Evolutionary conservation across 1,140 invertebrate genomes (phyloP), one percentile per base, ranked within the genome.

Genomic region (Elymnias hypermnestra): DNA sequence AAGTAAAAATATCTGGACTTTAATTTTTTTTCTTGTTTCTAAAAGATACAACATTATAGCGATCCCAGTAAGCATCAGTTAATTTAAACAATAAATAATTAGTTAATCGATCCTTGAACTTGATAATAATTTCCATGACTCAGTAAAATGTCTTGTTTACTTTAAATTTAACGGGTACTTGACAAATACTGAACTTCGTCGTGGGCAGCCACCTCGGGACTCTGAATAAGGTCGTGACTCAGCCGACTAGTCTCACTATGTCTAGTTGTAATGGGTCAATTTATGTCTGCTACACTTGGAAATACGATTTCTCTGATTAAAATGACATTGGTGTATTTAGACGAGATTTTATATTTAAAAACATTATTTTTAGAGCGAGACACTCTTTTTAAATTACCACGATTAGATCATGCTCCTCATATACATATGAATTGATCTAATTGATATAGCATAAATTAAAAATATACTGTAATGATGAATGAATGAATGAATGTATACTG

Each of bases 271-370:
- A 48, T 54, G 39, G 39, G 33, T 54, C 44, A 44, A 54, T 48
- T 54, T 54, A 48, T 39, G 28, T 42, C 35, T 43, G 26, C 41
- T 33, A 15, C 40, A 31, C 41, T 39, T 49, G 48, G 40, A 10
- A 46, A 53, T 54, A 48, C 44, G 52, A 48, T 46, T 46, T 46
- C n/a, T n/a, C n/a, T n/a, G n/a, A n/a, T n/a, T n/a, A n/a, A n/a
- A n/a, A n/a, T n/a, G n/a, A n/a, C n/a, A n/a, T n/a, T n/a, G n/a
- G n/a, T n/a, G n/a, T n/a, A n/a, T n/a, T n/a, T n/a, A n/a, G n/a
- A n/a, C n/a, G n/a, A n/a, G n/a, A n/a, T n/a, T n/a, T n/a, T n/a
- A n/a, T n/a, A n/a, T n/a, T n/a, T n/a, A n/a, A n/a, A n/a, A n/a
- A n/a, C n/a, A n/a, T n/a, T n/a, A n/a, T n/a, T n/a, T n/a, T n/a